Evolutionary conservation across 2,888 invertebrate species (phyloP), one percentile per base, ranked within the genome.

Genomic region (Campoplex capitator): DNA sequence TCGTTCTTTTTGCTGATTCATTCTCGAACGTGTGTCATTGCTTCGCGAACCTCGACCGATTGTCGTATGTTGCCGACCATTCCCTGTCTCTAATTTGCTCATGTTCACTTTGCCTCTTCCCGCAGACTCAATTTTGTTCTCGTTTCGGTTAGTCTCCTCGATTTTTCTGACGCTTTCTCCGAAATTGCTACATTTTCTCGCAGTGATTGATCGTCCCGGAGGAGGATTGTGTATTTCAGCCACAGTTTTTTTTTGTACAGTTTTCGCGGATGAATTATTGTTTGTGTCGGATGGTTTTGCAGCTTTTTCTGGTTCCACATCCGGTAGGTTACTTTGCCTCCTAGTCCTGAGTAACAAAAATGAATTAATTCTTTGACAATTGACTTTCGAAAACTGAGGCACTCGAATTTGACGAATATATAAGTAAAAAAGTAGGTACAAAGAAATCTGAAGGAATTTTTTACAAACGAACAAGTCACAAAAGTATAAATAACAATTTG

Each of bases 31-130:
- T 13, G 13, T 88, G 51, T 92, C 92, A 65, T 83, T 91, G n/a
- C 28, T 84, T 86, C 89, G 86, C 16, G 88, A 88, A n/a, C 89
- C 91, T 80, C 83, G 90, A 9, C 90, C 91, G 88, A 88, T 88
- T 32, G 85, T 88, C 70, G 89, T 9, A 38, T 87, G 87, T 38
- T 84, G 87, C n/a, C 75, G 88, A 2, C 90, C 89, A 56, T 88
- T 89, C 7, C 88, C 42, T 87, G 88, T 88, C 18, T 88, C 89
- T 75, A 67, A 90, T 58, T 90, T 88, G 67, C 92, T 91, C 45
- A 85, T 45, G 68, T 54, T 3, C 51, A 62, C 0, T 2, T 1
- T 9, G 23, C 8, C 28, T 2, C 18, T 3, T 2, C 48, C 42
- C 32, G 4, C 13, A 16, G 23, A 13, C 2, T n/a, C 3, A 13